Base-by-base conservation (phyloP, 2,797 vertebrate genomes). In the Halcyon badia region DNA sequence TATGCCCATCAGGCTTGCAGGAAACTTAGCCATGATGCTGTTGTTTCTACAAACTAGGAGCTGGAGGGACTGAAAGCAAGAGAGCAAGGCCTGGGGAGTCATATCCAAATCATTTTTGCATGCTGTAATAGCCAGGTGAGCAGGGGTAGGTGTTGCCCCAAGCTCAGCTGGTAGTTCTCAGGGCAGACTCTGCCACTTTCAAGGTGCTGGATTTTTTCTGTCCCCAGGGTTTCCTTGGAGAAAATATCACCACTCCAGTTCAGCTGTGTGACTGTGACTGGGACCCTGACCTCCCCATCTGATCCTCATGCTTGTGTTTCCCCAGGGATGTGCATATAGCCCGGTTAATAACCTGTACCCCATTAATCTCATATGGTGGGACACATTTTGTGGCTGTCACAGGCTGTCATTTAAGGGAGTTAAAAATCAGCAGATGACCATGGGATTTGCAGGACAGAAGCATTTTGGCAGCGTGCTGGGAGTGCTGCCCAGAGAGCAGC, bases 131-230 rank as follows among this genome's bases (percentile, higher is more conserved):
- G 35, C 18, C 66, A 41, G 20, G 17, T 56, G 54, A 78, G 44
- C 28, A n/a, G 17, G 14, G 31, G 25, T 4, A 52, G 57, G 28
- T 52, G 48, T 10, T 92, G 44, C 39, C 64, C 26, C 25, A 41
- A 71, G 48, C 41, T 56, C 66, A 58, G 52, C 33, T 71, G 39
- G 31, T 5, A 35, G 21, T 5, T 65, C 14, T 69, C 57, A n/a
- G 28, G 14, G 26, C 5, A 3, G 13, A 25, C 16, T 64, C 0
- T 0, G 60, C 12, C 16, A 2, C 16, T 60, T n/a, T 22, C 64
- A 91, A 37, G 10, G 44, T 6, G 1, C 15, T 46, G 11, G 13
- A 15, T 44, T 77, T 51, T 10, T 77, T 65, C 54, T 72, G 25
- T 78, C 52, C 25, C 31, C 1, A 1, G 11, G 4, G 10, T 39